A percentile compares a stretch with the other conserved stretches of the same genome.
Conservation (phyloP, 2,797 vertebrate species). For the Falco concolor region DNA sequence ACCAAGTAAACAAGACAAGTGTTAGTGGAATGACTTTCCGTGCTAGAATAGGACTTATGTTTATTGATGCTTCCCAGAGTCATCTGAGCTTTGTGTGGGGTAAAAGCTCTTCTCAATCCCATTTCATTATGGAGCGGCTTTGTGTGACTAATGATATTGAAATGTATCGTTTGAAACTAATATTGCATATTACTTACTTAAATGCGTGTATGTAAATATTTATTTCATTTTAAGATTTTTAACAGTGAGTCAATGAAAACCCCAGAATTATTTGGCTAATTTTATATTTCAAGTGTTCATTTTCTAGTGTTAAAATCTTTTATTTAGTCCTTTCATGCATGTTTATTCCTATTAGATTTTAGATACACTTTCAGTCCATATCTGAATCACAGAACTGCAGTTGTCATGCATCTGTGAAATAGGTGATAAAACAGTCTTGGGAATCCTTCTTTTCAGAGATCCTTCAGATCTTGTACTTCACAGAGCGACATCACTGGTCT, state of each 20-base stretch:
- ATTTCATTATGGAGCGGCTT: background rate
- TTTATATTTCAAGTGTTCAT: background rate
- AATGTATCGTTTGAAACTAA: background rate
- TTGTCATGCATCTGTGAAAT: background rate
- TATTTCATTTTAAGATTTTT: background rate
- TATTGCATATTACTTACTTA: background rate
- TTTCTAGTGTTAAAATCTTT: background rate
- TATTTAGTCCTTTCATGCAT: background rate
- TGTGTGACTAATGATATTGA: background rate
- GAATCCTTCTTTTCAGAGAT: background rate
- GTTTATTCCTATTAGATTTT: background rate
- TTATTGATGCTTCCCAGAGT: slow-evolving; percentile 43
- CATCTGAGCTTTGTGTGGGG: background rate
- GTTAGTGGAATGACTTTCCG: background rate
- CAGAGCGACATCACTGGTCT: background rate
- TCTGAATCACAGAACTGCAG: background rate
- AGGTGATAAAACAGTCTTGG: background rate
- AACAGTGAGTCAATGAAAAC: background rate
- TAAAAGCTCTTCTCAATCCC: background rate
- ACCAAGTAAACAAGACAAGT: background rate
- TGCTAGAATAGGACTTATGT: background rate
- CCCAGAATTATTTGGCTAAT: background rate
- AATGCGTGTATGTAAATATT: background rate
- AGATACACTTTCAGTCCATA: background rate
- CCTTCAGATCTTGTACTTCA: background rate